Base-by-base conservation (phyloP, 2,888 invertebrate genomes). In the Candidula unifasciata region DNA sequence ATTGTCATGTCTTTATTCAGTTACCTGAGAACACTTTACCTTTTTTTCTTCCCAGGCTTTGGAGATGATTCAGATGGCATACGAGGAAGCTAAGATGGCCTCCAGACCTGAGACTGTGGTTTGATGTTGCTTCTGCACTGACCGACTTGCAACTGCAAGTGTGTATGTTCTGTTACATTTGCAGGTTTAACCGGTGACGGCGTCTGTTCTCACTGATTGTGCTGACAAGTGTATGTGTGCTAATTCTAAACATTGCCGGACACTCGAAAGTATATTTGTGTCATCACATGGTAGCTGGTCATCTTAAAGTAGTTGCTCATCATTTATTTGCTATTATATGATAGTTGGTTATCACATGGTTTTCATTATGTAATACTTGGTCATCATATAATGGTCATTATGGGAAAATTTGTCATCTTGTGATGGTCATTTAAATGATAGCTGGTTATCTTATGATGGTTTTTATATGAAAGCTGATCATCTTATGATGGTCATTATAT, bases 51-150 rank as follows among this genome's bases (percentile, higher is more conserved):
- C 54, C 18, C 89, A 93, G 93, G 92, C 92, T 66, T 78, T 92
- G 37, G 92, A 93, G 80, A 88, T 92, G 82, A 90, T 90, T 30
- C 92, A 92, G 35, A 91, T 92, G 91, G 90, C 91, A 21, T 90
- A 91, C 79, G 90, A 91, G 83, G 93, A 93, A 86, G 93, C 92
- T 2, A 91, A 91, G 74, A 88, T 93, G 78, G 93, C 93, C 33
- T 90, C 90, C 60, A 93, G 92, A 83, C 93, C 93, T 33, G 93
- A 93, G 85, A 92, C 93, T 27, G 93, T 93, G 84, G 91, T 93
- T 78, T 93, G 82, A 84, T 66, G 80, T 24, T 80, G 54, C 30
- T 66, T 27, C 35, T 54, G 71, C 52, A n/a, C 73, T 16, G 13
- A 35, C 52, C 44, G 73, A 74, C 52, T 52, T 52, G 27, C 24